Base-by-base conservation (phyloP, 2,797 vertebrate species). In the Liparis tanakae region DNA sequence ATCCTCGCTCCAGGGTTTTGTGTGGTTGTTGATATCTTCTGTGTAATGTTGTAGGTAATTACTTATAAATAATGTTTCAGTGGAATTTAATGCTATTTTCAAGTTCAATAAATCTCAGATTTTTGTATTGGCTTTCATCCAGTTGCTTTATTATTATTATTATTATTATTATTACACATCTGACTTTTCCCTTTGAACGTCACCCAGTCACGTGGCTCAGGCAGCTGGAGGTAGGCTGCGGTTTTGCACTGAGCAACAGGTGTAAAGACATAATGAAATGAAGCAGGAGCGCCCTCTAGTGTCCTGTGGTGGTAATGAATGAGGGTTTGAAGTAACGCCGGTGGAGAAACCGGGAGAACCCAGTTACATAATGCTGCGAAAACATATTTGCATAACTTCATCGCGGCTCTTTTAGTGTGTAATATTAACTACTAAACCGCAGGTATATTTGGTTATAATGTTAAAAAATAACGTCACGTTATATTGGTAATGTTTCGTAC, bases 21-120 rank as follows among this genome's bases (percentile, higher is more conserved):
- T 89, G 87, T 89, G 87, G 79, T 87, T 90, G 87, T 87, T 90
- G 88, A 89, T 82, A 79, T 88, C 90, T 90, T 90, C 87, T 85
- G 83, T 91, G 87, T 93, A 87, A 87, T 87, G 82, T 89, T 84
- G 72, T 87, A 89, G 87, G 79, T 89, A 81, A 89, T 89, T 89
- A 87, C 90, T 87, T 88, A 80, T 80, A 82, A 83, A 88, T 82
- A 91, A 90, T 91, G 90, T 91, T 68, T 83, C 87, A 84, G 85
- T 93, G 84, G 85, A 89, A 82, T 88, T 91, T 85, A 85, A 89
- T 88, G 88, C 79, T 90, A 86, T 93, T 93, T 93, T 91, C 84
- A 89, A 88, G 59, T 87, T 90, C 79, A 94, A 93, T 94, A 94
- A 94, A 94, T 86, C 83, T 81, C 18, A 34, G 20, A n/a, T 73